Evolutionary conservation across 2,797 vertebrate species (phyloP).

Genomic region (Sphaeramia orbicularis): DNA sequence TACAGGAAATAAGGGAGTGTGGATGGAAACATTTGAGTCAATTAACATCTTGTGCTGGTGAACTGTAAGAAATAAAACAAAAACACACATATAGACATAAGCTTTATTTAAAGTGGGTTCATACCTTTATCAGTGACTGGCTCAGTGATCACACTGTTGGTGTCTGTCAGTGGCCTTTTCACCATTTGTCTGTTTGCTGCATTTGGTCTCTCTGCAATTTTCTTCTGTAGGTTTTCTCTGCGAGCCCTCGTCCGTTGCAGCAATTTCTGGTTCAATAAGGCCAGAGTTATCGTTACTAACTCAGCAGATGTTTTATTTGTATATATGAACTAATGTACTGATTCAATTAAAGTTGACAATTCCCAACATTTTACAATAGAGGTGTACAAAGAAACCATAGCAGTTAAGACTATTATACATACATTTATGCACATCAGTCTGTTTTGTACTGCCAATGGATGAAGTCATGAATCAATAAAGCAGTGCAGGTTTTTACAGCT

Average conservation of each 20-base stretch:
- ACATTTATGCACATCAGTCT: no score
- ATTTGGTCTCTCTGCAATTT: slow-evolving; percentile 91
- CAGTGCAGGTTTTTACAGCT: no score
- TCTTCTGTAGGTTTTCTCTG: slow-evolving; percentile 96
- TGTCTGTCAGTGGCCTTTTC: slow-evolving; percentile 85
- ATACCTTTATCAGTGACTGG: slow-evolving; percentile 85
- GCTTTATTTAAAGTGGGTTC: not conserved
- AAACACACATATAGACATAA: no score
- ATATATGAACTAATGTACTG: not conserved
- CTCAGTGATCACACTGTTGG: slow-evolving; percentile 83
- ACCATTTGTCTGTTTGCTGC: slow-evolving; percentile 76
- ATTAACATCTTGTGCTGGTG: no score
- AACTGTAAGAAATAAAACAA: not conserved
- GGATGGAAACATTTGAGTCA: no score
- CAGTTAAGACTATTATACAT: no score
- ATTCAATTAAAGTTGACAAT: not conserved
- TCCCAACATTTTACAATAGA: no score
- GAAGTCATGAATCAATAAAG: no score
- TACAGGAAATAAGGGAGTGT: no score
- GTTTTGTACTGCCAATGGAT: no score
- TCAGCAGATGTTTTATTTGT: not conserved
- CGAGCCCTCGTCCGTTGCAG: slow-evolving; percentile 96
- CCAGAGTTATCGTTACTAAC: not conserved
- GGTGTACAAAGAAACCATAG: no score
- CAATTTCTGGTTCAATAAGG: slow-evolving; percentile 87